Evolutionary conservation across 2,888 invertebrate species (phyloP), one percentile per base, ranked within the genome.

Genomic region (Chrysodeixis includens): DNA sequence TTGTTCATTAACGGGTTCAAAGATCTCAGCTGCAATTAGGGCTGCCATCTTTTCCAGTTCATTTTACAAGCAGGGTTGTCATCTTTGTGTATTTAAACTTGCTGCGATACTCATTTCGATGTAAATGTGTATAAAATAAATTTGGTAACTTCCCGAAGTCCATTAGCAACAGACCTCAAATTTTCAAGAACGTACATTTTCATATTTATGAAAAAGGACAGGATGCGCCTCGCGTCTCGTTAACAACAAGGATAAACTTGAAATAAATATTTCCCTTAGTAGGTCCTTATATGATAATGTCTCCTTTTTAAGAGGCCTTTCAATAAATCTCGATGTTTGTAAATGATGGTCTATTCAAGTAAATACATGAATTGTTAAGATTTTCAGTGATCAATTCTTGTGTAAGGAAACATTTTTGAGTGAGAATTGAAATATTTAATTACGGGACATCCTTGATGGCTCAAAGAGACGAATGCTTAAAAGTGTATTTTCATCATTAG

Each of bases 401-500:
- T 16, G 16, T 44, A 16, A n/a, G 12, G 6, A 40, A 5, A 40
- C n/a, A 44, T 6, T 46, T 14, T 6, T 16, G 8, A 14, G 1
- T 51, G 22, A 51, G 22, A 51, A 12, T 54, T 18, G 9, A 55
- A 20, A 2, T 10, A 18, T 4, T 26, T 26, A 26, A 26, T 26
- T 22, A 35, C 8, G 62, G 30, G 59, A 44, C 57, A 44, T 52
- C 66, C 71, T 59, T 67, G 59, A 40, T 58, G 30, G 49, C 22
- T 58, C 44, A 66, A 74, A 64, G 44, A 56, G 64, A 67, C 57
- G 46, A 74, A 69, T 71, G 69, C 49, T 59, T 32, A 62, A 72
- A 76, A 81, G 77, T 77, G 69, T 71, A 59, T 69, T 74, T 79
- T 76, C 62, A 77, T 81, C 22, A 77, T 69, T 63, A 72, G 77